Evolutionary conservation across 2,797 vertebrate genomes (phyloP).

Genomic region (Podarcis siculus): DNA sequence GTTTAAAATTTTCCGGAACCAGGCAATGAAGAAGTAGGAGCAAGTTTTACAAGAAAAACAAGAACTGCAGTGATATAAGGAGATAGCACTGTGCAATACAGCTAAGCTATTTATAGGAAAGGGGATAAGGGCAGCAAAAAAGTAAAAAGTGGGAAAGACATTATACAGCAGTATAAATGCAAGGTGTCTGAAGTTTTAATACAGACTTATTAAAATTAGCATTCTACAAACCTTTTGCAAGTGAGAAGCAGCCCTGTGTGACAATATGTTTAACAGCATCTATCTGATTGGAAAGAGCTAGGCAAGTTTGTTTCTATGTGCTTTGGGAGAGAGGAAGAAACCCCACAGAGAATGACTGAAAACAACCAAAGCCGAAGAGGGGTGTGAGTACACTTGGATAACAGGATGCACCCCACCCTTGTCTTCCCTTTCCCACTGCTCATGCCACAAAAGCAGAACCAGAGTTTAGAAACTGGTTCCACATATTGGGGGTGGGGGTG

Average conservation of each 20-base stretch:
- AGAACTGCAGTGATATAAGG: conserved; percentile 24
- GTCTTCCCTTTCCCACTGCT: too few species aligned
- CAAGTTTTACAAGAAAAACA: neutral
- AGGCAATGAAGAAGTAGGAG: neutral
- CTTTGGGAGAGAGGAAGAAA: too few species aligned
- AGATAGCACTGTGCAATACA: neutral
- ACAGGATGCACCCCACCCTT: neutral
- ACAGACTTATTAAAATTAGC: neutral
- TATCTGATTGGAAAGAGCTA: neutral
- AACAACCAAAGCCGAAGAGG: neutral
- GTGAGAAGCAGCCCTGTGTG: neutral
- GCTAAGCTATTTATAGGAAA: neutral
- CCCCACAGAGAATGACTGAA: neutral
- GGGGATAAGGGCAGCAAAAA: neutral
- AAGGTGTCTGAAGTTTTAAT: neutral
- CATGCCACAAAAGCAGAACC: neutral
- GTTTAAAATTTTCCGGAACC: conserved; percentile 18
- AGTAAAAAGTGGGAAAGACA: neutral
- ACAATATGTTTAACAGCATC: neutral
- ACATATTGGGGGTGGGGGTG: too few species aligned
- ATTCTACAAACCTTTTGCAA: neutral
- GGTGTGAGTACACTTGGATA: neutral
- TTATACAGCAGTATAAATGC: neutral
- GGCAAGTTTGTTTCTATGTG: too few species aligned
- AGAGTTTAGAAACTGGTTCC: too few species aligned